Evolutionary conservation across 2,888 invertebrate species (phyloP), one percentile per base, ranked within the genome.

Genomic region (Trissonchulus latispiculum): DNA sequence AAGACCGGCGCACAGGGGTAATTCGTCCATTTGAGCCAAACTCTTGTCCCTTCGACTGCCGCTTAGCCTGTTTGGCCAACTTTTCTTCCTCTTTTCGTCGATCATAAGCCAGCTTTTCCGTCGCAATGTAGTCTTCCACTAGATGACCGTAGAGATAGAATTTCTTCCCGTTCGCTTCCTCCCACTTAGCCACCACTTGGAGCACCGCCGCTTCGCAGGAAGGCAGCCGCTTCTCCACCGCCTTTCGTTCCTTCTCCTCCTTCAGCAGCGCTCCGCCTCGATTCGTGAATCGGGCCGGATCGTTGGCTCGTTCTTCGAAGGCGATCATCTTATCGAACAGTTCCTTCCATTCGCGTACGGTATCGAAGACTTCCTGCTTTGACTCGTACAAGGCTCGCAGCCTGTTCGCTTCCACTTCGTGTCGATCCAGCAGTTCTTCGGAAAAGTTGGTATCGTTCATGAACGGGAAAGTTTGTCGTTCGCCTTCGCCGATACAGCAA

Each of bases 391-490:
- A n/a, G 35, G 35, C n/a, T 33, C 36, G 29, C 36, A 68, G 36
- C 2, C 69, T 32, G n/a, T 68, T 36, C n/a, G 36, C 36, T 68
- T 68, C 69, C 33, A 68, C n/a, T 33, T 36, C 36, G 33, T 68
- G 69, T 33, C 69, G 33, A 28, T 68, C 69, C 15, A 68, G 33
- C 29, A 68, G 36, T 32, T 68, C 69, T 33, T 68, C 69, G 3
- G 69, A 68, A 36, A 68, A 68, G 36, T 68, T 68, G 3, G 3
- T 36, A n/a, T 68, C 69, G n/a, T 68, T 36, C 69, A 68, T 36
- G 69, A 68, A 68, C 69, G 69, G 69, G 36, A 68, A 68, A 28
- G 69, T 36, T 36, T 68, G 36, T 36, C 69, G 29, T 68, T 68
- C 69, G 31, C 36, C 36, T n/a, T 68, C 69, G n/a, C 31, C n/a